A percentile compares a stretch with the other conserved stretches of the same genome.
phyloP scores from a whole-genome alignment of 2,113 vertebrate species.

The Calyptommatus sinebrachiatus region DNA sequence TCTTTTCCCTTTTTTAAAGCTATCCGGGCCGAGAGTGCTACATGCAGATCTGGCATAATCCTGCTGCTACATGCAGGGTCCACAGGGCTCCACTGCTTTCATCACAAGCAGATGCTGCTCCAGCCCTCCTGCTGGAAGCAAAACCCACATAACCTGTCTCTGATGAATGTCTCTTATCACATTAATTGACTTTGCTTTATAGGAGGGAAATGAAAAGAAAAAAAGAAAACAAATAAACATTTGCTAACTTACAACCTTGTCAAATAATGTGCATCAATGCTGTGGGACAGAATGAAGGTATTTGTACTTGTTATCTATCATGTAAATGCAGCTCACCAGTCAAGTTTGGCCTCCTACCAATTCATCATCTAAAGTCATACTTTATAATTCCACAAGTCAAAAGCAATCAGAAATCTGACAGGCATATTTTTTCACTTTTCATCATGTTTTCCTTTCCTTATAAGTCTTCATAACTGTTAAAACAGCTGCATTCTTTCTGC shows the following conservation, averaged over 20 bases:
- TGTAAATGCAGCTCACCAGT: neutral
- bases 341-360: slow-evolving; percentile 2
- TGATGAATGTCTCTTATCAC: neutral
- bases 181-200: too few species aligned
- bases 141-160: neutral
- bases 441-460: neutral
- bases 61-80: too few species aligned
- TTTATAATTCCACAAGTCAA: neutral
- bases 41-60: too few species aligned
- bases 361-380: neutral
- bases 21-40: too few species aligned
- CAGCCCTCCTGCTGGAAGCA: too few species aligned
- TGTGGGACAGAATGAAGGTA: neutral
- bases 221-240: too few species aligned
- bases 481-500: slow-evolving; percentile 29
- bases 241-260: neutral
- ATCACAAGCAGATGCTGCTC: too few species aligned
- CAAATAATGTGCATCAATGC: too few species aligned
- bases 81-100: too few species aligned
- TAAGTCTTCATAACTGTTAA: slow-evolving; percentile 16
- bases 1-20: too few species aligned
- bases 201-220: too few species aligned
- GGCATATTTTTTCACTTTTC: neutral
- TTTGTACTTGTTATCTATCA: neutral
- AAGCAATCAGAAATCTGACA: neutral